Conservation (phyloP, 2,797 vertebrate genomes). For the Novumbra hubbsi region DNA sequence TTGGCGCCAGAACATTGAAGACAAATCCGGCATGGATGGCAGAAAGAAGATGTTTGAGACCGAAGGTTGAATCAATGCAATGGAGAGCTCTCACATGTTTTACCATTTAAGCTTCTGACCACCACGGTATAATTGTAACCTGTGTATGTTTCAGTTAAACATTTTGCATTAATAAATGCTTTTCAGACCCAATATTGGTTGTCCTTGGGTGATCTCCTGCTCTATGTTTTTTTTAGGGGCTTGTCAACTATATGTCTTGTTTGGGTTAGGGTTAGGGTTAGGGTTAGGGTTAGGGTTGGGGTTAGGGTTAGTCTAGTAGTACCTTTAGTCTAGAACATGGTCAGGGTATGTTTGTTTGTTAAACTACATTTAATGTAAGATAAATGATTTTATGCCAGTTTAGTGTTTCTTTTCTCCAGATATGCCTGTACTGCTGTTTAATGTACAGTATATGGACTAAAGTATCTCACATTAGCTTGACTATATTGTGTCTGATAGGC, state of each 20-base stretch:
- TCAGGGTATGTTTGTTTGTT: neutral
- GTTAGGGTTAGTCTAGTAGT: no score
- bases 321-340: neutral
- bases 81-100: neutral
- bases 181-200: neutral
- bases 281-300: no score
- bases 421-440: no score
- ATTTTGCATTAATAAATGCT: constrained; percentile 14
- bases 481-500: neutral
- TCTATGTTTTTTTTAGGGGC: neutral
- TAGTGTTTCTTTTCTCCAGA: neutral
- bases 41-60: constrained; percentile 91
- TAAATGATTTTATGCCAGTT: neutral
- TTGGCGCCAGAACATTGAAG: constrained; percentile 90
- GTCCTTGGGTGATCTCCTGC: neutral
- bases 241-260: neutral
- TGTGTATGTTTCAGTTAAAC: constrained; percentile 10
- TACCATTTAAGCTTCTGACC: neutral
- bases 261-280: no score
- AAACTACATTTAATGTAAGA: neutral
- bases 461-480: neutral
- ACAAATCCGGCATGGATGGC: constrained; percentile 88
- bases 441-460: neutral
- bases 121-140: neutral
- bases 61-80: neutral